Conservation (phyloP, 2,113 vertebrate species). For the Thymallus thymallus region DNA sequence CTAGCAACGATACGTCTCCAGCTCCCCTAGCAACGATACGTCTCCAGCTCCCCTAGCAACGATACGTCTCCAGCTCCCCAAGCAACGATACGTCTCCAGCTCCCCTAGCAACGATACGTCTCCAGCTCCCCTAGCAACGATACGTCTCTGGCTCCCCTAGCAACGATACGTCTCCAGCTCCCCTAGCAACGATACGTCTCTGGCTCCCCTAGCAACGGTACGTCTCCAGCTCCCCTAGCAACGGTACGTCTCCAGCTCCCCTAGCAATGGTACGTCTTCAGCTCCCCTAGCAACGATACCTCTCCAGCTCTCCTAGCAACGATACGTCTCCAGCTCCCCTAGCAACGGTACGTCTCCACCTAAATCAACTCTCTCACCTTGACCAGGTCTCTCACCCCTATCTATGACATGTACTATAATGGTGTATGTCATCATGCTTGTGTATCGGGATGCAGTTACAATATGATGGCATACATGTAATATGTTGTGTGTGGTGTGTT, state of each 20-base stretch:
- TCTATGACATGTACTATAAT: background rate
- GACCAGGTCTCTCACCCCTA: conserved; percentile 18
- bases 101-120: no score
- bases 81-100: conserved; percentile 25
- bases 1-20: conserved; percentile 25
- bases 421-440: no score
- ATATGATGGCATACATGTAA: no score
- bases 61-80: conserved; percentile 12
- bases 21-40: no score
- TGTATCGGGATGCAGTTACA: no score
- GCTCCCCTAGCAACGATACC: conserved; percentile 9
- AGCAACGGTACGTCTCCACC: conserved; percentile 25
- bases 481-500: no score
- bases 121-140: conserved; percentile 22
- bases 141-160: no score
- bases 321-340: conserved; percentile 9
- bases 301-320: conserved; percentile 31
- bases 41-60: no score
- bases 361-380: conserved; percentile 8
- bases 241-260: conserved; percentile 25
- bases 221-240: conserved; percentile 18
- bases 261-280: conserved; percentile 5
- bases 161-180: conserved; percentile 16
- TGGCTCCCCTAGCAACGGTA: no score
- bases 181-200: conserved; percentile 22